phyloP scores from a whole-genome alignment of 2,797 vertebrate genomes.

The Anguilla megastoma region DNA sequence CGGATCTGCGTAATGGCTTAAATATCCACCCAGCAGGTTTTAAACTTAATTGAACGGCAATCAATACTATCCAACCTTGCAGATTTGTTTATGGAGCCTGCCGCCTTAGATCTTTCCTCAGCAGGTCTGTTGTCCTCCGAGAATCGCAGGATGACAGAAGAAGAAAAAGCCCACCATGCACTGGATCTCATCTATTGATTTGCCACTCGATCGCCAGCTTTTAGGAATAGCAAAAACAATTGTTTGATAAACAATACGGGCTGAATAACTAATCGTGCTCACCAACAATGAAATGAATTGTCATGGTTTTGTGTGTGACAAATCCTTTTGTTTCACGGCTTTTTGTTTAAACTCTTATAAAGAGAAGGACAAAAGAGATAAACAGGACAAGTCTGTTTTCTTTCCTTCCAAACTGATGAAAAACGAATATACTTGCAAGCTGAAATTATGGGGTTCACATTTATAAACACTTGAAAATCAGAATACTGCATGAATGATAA shows the following conservation, averaged over 20 bases:
- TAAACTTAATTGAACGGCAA: conserved; percentile 25
- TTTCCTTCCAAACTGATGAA: neutral
- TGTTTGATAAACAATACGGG: neutral
- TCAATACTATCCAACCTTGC: conserved; percentile 35
- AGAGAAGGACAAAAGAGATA: neutral
- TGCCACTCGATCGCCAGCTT: neutral
- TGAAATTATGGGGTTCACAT: neutral
- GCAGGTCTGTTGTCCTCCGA: neutral
- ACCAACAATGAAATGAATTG: neutral
- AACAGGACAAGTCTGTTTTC: neutral
- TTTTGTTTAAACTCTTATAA: neutral
- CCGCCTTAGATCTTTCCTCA: conserved; percentile 7
- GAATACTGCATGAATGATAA: neutral
- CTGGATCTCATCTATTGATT: neutral
- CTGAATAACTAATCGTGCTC: neutral
- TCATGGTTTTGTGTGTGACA: neutral
- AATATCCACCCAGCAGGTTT: neutral
- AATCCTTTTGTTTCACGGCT: neutral
- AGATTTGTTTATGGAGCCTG: conserved; percentile 21
- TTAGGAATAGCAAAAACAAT: neutral
- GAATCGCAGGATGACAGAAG: neutral
- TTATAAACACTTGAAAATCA: neutral
- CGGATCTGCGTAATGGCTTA: conserved; percentile 2
- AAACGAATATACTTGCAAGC: neutral
- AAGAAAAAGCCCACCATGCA: neutral